Percentiles rank a stretch among this genome's conserved stretches.
Conservation (phyloP, 2,797 vertebrate species). For the Morus bassanus region DNA sequence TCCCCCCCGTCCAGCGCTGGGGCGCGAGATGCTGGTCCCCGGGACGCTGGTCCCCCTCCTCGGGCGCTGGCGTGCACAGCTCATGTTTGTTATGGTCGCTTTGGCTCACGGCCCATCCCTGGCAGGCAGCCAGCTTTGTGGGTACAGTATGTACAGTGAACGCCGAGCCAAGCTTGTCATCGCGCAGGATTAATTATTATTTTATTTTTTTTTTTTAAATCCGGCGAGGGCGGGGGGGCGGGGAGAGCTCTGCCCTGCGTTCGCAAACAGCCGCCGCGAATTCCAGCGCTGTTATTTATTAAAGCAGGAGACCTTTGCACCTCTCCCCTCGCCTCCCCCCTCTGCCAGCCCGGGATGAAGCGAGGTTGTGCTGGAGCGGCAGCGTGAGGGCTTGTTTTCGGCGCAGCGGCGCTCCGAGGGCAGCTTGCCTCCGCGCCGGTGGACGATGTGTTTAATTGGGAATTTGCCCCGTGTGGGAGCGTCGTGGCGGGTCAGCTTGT, state of each 20-base stretch:
- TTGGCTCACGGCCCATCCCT: slow-evolving; percentile 84
- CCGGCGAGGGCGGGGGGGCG: slow-evolving; percentile 38
- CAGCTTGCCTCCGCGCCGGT: slow-evolving; percentile 10
- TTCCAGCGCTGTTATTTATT: slow-evolving; percentile 64
- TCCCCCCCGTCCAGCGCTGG: background rate
- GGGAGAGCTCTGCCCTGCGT: slow-evolving; percentile 46
- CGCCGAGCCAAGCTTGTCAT: slow-evolving; percentile 87
- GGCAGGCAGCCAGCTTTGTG: slow-evolving; percentile 87
- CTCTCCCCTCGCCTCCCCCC: background rate
- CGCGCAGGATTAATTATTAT: slow-evolving; percentile 69
- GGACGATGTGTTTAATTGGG: slow-evolving; percentile 15
- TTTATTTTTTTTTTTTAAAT: slow-evolving; percentile 49
- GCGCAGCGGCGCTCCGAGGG: background rate
- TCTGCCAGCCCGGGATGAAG: background rate
- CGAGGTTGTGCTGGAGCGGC: background rate
- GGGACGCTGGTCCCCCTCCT: background rate
- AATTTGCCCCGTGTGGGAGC: background rate
- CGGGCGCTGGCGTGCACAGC: slow-evolving; percentile 64
- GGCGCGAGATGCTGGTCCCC: background rate
- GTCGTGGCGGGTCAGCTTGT: background rate
- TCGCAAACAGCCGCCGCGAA: slow-evolving; percentile 50
- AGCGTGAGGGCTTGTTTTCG: background rate
- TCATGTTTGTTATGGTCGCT: slow-evolving; percentile 84
- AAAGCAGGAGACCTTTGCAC: slow-evolving; percentile 55
- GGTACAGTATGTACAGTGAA: slow-evolving; percentile 99